Evolutionary conservation across 2,888 invertebrate species (phyloP).

Genomic region (Acholoe squamosa): DNA sequence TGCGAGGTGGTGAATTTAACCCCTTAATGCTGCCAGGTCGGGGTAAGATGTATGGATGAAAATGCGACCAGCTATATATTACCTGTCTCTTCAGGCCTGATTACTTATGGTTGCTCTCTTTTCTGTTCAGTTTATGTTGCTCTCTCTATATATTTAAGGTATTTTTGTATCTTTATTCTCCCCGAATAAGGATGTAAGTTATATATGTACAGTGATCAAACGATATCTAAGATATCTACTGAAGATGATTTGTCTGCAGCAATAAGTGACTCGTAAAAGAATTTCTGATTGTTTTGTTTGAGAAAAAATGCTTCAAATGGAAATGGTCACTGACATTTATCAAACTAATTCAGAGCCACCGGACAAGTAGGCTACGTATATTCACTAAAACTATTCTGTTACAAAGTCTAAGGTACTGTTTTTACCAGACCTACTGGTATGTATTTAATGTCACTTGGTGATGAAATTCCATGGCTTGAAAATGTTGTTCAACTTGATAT

Average conservation of each 20-base stretch:
- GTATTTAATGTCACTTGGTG: background rate
- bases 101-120: conserved; percentile 51
- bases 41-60: background rate
- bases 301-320: background rate
- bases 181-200: conserved; percentile 40
- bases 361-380: background rate
- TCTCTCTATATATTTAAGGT: conserved; percentile 40
- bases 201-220: conserved; percentile 51
- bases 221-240: conserved; percentile 38
- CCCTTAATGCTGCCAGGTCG: background rate
- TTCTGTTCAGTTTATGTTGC: conserved; percentile 53
- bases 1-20: background rate
- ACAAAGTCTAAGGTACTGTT: background rate
- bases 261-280: background rate
- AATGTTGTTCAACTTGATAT: conserved; percentile 8
- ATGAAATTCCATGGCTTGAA: conserved; percentile 25
- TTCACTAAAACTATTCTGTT: conserved; percentile 33
- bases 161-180: conserved; percentile 29
- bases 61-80: background rate
- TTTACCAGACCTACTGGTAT: conserved; percentile 31
- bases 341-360: background rate
- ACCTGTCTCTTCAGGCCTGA: background rate
- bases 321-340: background rate
- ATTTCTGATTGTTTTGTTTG: conserved; percentile 13
- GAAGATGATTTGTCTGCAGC: conserved; percentile 10